Conservation (phyloP, 2,113 vertebrate genomes). For the Gopherus flavomarginatus region DNA sequence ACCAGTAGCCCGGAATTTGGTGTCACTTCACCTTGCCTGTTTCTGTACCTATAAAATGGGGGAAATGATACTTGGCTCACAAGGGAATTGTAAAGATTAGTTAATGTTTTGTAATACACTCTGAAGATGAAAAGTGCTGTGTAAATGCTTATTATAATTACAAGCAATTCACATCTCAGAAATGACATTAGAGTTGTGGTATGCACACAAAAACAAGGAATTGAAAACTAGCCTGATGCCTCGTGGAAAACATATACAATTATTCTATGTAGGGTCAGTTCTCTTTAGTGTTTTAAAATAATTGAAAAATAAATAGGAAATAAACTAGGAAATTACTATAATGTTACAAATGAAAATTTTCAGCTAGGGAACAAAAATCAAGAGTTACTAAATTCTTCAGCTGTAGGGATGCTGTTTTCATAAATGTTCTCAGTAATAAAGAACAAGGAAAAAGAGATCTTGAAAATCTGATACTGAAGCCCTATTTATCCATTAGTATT, state of each 20-base stretch:
- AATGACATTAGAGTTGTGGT: neutral
- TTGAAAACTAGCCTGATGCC: neutral
- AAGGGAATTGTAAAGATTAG: neutral
- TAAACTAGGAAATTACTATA: neutral
- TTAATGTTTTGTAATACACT: neutral
- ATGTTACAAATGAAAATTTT: neutral
- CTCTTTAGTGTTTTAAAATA: neutral
- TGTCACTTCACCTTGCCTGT: accelerated
- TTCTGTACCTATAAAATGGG: neutral
- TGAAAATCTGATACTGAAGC: neutral
- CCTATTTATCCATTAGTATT: neutral
- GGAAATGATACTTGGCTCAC: neutral
- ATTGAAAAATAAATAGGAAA: too few relatives aligned
- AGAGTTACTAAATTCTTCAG: neutral
- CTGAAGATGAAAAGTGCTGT: neutral
- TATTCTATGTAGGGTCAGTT: neutral
- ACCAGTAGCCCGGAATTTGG: neutral
- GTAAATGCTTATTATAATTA: neutral
- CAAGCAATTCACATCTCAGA: neutral
- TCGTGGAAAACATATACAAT: neutral
- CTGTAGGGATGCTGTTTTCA: neutral
- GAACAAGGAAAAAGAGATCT: neutral
- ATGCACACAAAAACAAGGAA: slow-evolving; percentile 2
- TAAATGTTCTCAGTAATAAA: neutral
- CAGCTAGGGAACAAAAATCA: neutral